Evolutionary conservation across 2,113 vertebrate species (phyloP).

Genomic region (Engystomops pustulosus): DNA sequence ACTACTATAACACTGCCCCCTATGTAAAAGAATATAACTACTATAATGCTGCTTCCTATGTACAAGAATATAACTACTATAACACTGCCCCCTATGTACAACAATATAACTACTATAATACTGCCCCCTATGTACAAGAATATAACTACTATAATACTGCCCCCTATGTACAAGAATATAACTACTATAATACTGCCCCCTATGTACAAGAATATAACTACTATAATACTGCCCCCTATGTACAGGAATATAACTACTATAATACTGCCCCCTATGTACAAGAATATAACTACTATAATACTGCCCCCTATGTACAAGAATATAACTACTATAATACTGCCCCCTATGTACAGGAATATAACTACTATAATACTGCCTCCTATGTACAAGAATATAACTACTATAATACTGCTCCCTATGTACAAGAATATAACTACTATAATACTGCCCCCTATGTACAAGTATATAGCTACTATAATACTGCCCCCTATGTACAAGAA

Average conservation of each 20-base stretch:
- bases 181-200: no score
- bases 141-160: no score
- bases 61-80: no score
- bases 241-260: background rate
- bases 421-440: background rate
- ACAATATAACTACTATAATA: background rate
- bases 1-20: background rate
- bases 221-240: background rate
- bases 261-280: background rate
- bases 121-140: background rate
- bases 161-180: no score
- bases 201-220: conserved; percentile 6
- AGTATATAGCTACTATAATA: background rate
- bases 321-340: conserved; percentile 17
- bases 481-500: background rate
- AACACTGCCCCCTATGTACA: no score
- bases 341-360: background rate
- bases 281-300: background rate
- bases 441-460: background rate
- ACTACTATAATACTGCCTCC: background rate
- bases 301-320: background rate
- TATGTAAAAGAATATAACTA: no score
- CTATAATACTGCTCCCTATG: background rate
- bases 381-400: conserved; percentile 1
- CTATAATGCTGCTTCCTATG: no score